phyloP scores from a whole-genome alignment of 2,888 invertebrate genomes.

The Leptura quadrifasciata region DNA sequence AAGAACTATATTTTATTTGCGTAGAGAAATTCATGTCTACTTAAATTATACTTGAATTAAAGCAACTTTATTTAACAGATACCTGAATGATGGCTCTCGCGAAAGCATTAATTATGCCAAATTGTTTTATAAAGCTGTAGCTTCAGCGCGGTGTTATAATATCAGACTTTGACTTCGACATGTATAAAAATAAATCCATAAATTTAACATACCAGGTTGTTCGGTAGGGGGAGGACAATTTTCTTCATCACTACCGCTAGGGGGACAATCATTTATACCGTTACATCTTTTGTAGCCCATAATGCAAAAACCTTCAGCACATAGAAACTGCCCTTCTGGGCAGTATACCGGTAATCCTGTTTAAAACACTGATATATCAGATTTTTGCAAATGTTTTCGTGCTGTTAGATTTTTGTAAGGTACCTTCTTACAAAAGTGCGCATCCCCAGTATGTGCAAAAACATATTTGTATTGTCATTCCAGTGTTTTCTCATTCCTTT shows the following conservation, averaged over 20 bases:
- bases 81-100: too few relatives aligned
- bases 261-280: constrained; percentile 73
- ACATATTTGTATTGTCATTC: constrained; percentile 16
- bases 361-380: constrained; percentile 23
- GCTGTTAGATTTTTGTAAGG: constrained; percentile 35
- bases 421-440: constrained; percentile 29
- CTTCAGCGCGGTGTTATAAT: background rate
- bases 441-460: constrained; percentile 25
- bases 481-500: background rate
- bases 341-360: constrained; percentile 53
- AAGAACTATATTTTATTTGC: too few relatives aligned
- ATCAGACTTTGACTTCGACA: constrained; percentile 3
- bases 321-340: constrained; percentile 75
- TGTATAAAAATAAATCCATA: background rate
- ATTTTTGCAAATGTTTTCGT: constrained; percentile 20
- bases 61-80: too few relatives aligned
- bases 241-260: constrained; percentile 71
- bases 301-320: constrained; percentile 80
- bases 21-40: too few relatives aligned
- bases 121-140: background rate
- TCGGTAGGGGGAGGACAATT: constrained; percentile 64
- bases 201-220: constrained; percentile 55
- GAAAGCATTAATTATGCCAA: background rate
- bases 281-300: constrained; percentile 75
- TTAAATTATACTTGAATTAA: too few relatives aligned